These are phyloP conservation scores for Danio albolineatus DNA, from an alignment of 2,797 vertebrate genomes.

Conservation along the genomic window DNA sequence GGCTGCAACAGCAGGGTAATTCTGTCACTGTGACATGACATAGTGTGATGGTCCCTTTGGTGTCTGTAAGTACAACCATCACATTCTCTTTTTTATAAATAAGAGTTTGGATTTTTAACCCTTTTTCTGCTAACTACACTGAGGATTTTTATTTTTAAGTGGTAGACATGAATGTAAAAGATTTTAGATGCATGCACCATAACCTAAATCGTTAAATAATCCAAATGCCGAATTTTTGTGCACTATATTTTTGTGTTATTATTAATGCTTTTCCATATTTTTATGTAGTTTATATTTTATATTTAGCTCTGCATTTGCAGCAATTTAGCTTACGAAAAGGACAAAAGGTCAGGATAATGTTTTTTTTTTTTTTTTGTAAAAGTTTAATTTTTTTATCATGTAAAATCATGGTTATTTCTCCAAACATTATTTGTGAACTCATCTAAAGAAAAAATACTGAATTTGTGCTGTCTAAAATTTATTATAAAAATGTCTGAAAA, in stretches of 20 bases:
- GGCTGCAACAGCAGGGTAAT: background rate
- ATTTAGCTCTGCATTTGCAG: background rate
- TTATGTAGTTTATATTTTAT: background rate
- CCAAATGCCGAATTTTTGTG: no score
- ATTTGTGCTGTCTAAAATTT: no score
- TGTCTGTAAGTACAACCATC: background rate
- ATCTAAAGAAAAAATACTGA: no score
- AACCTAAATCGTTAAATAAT: background rate
- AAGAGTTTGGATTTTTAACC: background rate
- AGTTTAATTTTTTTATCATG: no score
- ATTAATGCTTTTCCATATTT: no score
- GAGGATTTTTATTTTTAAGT: background rate
- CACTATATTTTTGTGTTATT: no score
- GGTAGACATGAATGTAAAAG: background rate
- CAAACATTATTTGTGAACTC: no score
- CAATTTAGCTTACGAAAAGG: no score
- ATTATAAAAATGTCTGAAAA: no score
- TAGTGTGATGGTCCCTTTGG: conserved; percentile 23
- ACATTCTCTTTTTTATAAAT: background rate
- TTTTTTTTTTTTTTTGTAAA: no score
- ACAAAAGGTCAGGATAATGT: no score
- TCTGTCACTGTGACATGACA: conserved; percentile 1
- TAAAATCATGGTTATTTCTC: no score
- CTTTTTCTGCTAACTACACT: background rate
- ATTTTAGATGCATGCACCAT: background rate